A percentile compares a stretch with the other conserved stretches of the same genome.
Conservation (phyloP, 2,113 vertebrate genomes). For the Lepisosteus oculatus region DNA sequence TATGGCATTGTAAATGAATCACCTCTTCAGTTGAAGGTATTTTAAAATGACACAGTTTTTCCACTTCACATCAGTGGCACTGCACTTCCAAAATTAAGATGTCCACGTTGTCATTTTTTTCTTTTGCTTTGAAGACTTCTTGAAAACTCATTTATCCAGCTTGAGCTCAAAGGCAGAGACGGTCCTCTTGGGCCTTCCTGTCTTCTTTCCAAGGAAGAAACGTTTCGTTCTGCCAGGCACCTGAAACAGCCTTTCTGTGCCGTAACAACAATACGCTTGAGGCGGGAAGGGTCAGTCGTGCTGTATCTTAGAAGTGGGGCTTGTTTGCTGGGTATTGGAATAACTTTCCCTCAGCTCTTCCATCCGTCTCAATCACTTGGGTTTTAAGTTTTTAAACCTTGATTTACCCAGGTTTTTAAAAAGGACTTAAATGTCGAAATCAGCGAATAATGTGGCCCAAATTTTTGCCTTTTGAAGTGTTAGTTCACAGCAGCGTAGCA, state of each 20-base stretch:
- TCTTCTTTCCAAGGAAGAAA: neutral
- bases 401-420: neutral
- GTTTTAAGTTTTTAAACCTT: too few species aligned
- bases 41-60: too few species aligned
- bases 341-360: too few species aligned
- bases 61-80: too few species aligned
- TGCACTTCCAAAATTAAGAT: too few species aligned
- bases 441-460: too few species aligned
- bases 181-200: neutral
- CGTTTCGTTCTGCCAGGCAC: neutral
- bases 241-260: neutral
- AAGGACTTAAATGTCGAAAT: too few species aligned
- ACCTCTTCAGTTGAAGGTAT: too few species aligned
- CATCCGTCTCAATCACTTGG: too few species aligned
- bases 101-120: neutral
- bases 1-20: too few species aligned
- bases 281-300: neutral
- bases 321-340: neutral
- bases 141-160: constrained; percentile 12
- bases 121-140: neutral
- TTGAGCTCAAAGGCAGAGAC: neutral
- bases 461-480: too few species aligned
- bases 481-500: too few species aligned
- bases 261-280: neutral
- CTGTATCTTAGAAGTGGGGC: neutral